phyloP scores from a whole-genome alignment of 2,888 invertebrate species.

The Cephus runcator region DNA sequence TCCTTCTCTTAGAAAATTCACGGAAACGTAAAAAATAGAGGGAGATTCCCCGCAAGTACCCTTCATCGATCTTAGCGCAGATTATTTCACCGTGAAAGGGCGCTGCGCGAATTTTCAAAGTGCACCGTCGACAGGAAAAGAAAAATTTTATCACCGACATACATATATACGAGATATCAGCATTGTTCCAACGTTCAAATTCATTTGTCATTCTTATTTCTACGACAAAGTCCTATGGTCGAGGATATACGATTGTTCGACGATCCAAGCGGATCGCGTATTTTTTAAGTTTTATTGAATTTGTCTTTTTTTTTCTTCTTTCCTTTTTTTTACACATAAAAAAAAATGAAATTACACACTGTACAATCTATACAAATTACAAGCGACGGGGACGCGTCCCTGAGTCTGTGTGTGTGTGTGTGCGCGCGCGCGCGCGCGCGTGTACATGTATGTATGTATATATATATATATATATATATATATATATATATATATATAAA shows the following conservation, averaged over 20 bases:
- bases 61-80: too few species aligned
- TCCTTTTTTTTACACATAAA: slow-evolving; percentile 6
- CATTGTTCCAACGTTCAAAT: slow-evolving; percentile 40
- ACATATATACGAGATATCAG: slow-evolving; percentile 36
- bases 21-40: too few species aligned
- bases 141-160: slow-evolving; percentile 36
- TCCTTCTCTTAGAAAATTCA: too few species aligned
- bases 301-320: slow-evolving; percentile 29
- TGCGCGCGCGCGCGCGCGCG: background rate
- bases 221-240: slow-evolving; percentile 50
- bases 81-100: too few species aligned
- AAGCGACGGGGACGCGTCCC: background rate
- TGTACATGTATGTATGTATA: slow-evolving; percentile 14
- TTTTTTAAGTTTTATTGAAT: slow-evolving; percentile 31
- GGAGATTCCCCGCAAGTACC: too few species aligned
- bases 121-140: slow-evolving; percentile 28
- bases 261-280: slow-evolving; percentile 34
- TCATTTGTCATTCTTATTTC: slow-evolving; percentile 39
- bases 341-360: slow-evolving; percentile 18
- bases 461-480: too few species aligned
- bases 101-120: slow-evolving; percentile 28
- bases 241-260: slow-evolving; percentile 34
- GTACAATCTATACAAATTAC: slow-evolving; percentile 40
- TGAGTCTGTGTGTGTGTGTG: too few species aligned
- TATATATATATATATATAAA: too few species aligned